Percentiles rank a stretch among this genome's conserved stretches.
phyloP scores from a whole-genome alignment of 37 sponge, comb jelly and placozoan genomes.

The Dysidea cf. avara region DNA sequence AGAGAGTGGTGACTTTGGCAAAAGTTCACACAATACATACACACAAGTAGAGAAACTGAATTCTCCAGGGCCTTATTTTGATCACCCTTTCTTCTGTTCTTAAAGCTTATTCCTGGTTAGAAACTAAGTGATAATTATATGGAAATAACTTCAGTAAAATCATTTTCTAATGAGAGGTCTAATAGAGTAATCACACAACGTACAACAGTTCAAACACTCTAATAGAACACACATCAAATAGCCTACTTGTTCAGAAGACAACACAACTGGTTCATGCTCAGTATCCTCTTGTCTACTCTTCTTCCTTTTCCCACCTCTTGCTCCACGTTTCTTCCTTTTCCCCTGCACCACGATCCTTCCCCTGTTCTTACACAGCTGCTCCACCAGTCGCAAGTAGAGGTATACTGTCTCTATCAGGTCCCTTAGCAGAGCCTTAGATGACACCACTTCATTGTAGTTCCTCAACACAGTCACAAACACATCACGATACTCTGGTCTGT shows the following conservation, averaged over 20 bases:
- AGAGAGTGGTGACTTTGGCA: too few relatives aligned
- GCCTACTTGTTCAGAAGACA: neutral
- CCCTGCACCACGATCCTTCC: slow-evolving; percentile 60
- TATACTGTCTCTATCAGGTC: slow-evolving; percentile 77
- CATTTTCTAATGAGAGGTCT: too few relatives aligned
- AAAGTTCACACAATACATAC: too few relatives aligned
- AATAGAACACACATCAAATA: neutral
- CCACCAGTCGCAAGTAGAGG: slow-evolving; percentile 75
- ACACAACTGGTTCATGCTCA: neutral
- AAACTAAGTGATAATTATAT: too few relatives aligned
- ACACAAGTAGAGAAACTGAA: too few relatives aligned
- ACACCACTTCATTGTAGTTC: slow-evolving; percentile 51
- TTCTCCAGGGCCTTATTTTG: too few relatives aligned
- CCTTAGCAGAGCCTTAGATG: slow-evolving; percentile 36
- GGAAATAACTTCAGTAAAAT: too few relatives aligned
- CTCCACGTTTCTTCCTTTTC: slow-evolving; percentile 30
- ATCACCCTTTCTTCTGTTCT: too few relatives aligned
- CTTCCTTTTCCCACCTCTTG: slow-evolving; percentile 10
- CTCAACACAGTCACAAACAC: slow-evolving; percentile 75
- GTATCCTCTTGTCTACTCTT: slow-evolving; percentile 13
- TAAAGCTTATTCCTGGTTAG: too few relatives aligned
- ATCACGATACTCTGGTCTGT: slow-evolving; percentile 91
- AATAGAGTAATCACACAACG: too few relatives aligned
- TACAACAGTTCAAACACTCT: too few relatives aligned
- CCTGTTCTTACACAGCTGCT: slow-evolving; percentile 44